phyloP scores from a whole-genome alignment of 2,113 vertebrate genomes.

The Panthera leo region DNA sequence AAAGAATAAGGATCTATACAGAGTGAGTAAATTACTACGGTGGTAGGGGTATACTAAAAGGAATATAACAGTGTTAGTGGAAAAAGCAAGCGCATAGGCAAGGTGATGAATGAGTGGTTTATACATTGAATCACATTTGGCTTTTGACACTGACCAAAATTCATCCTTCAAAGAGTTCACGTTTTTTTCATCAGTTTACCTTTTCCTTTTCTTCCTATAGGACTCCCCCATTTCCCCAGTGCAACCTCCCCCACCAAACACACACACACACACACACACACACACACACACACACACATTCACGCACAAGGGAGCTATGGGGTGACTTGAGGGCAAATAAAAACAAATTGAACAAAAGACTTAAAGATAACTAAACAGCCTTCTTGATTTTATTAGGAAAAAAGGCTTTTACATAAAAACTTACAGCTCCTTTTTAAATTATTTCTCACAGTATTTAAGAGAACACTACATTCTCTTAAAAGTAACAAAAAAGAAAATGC shows the following conservation, averaged over 20 bases:
- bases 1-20: background rate
- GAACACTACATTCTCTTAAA: background rate
- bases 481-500: background rate
- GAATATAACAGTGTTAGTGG: background rate
- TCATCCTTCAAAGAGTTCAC: background rate
- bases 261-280: background rate
- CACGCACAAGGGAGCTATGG: background rate
- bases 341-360: background rate
- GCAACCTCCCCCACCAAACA: fast-evolving
- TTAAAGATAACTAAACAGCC: background rate
- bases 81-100: conserved; percentile 23
- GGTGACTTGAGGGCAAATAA: background rate
- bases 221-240: background rate
- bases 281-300: background rate
- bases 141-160: conserved; percentile 41
- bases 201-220: background rate
- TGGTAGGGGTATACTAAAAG: background rate
- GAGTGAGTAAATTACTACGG: background rate
- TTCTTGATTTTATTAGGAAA: background rate
- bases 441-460: background rate
- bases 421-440: background rate
- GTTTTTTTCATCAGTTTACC: background rate
- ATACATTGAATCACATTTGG: conserved; percentile 32
- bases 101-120: conserved; percentile 31
- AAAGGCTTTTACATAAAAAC: background rate